Evolutionary conservation across 2,113 vertebrate species (phyloP).

Genomic region (Theristicus caerulescens): DNA sequence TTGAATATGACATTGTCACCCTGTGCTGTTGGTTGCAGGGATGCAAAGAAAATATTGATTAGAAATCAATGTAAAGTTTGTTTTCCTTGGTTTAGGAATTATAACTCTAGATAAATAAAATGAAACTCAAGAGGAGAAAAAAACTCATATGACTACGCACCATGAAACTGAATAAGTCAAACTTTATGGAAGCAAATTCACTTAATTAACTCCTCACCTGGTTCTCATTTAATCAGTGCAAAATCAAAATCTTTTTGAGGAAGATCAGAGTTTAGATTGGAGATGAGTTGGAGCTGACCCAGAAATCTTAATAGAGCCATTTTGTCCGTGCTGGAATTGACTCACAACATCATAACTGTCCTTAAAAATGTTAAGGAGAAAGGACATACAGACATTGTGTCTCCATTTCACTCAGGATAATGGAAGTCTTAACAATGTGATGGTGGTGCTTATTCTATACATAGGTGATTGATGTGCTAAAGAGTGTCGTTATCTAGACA

Average conservation of each 20-base stretch:
- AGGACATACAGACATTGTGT: not conserved
- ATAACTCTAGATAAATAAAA: not conserved
- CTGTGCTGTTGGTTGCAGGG: not conserved
- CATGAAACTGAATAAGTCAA: not conserved
- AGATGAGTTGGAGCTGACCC: not conserved
- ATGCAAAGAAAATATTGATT: slow-evolving; percentile 42
- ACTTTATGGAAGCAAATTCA: not conserved
- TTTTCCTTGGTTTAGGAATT: not conserved
- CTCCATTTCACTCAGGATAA: not conserved
- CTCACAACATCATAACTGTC: not conserved
- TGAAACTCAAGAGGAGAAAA: not conserved
- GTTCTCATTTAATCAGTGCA: not conserved
- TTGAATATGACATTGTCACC: slow-evolving; percentile 45
- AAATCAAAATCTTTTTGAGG: not conserved
- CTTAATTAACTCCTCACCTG: not conserved
- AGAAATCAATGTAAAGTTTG: slow-evolving; percentile 3
- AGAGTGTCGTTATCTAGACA: not conserved
- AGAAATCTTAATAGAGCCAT: not conserved
- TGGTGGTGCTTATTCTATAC: not conserved
- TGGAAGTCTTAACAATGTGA: not conserved
- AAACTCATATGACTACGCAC: not conserved
- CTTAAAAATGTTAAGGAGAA: not conserved
- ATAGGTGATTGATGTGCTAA: not conserved
- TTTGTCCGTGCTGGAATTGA: not conserved
- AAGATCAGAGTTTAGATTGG: not conserved